Base-by-base conservation (phyloP, 2,888 invertebrate genomes). In the Hypomecis atomaria region DNA sequence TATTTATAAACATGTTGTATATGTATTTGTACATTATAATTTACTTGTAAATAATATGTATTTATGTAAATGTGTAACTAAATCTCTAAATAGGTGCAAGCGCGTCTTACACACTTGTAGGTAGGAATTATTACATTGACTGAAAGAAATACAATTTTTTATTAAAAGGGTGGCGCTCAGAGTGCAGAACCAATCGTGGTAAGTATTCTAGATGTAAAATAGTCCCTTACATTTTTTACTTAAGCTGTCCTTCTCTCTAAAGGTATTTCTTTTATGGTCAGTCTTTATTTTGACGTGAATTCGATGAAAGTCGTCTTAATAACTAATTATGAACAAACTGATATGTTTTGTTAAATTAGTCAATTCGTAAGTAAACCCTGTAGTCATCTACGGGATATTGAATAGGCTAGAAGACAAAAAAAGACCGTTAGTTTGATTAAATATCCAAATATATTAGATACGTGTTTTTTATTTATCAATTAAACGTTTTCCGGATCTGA, bases 121-220 rank as follows among this genome's bases (percentile, higher is more conserved):
- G 42, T 66, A 56, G 67, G 59, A 70, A 62, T 62, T 64, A 62
- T 68, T 50, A 56, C 54, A 59, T 50, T 66, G 59, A 70, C 66
- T 68, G 62, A 72, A 68, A 61, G 47, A 61, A 65, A 73, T 13
- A 72, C 45, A 62, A 7, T 65, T 78, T 52, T 89, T 85, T 82
- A 87, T 91, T 81, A 81, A 87, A 95, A 96, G 96, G 94, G 95
- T 94, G 96, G 95, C 94, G 95, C 95, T 94, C 95, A 95, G 94
- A 95, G 96, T 95, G 96, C 97, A 94, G 98, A 98, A 95, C 98
- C 98, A 89, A 98, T 98, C 92, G 97, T 98, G 96, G 98, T 98
- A 97, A 98, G 98, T 97, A 78, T 77, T 77, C 63, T 70, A 69
- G 70, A 38, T 47, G 66, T 69, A 75, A 72, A 48, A 38, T 57